phyloP scores from a whole-genome alignment of 2,888 invertebrate genomes.

The Morpho achilles region DNA sequence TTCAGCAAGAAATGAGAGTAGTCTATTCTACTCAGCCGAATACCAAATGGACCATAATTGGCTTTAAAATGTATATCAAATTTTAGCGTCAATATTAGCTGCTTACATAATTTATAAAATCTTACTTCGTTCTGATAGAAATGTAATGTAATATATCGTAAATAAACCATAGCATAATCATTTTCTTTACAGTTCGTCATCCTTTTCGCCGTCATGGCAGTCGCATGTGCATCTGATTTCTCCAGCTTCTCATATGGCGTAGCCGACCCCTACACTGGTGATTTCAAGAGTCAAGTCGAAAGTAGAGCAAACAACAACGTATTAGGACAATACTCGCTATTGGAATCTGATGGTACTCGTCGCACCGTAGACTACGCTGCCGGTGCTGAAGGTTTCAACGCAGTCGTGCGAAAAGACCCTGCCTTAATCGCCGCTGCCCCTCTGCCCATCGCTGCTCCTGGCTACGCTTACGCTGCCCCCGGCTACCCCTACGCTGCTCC shows the following conservation, averaged over 20 bases:
- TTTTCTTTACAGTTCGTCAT: slow-evolving; percentile 45
- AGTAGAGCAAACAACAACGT: slow-evolving; percentile 70
- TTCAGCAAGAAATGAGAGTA: no score
- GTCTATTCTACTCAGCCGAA: no score
- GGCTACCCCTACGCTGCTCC: slow-evolving; percentile 30
- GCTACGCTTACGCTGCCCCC: slow-evolving; percentile 25
- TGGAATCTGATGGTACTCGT: slow-evolving; percentile 46
- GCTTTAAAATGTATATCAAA: no score
- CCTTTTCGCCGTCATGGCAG: slow-evolving; percentile 48
- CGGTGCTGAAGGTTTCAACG: slow-evolving; percentile 76
- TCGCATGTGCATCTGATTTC: slow-evolving; percentile 39
- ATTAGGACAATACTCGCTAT: slow-evolving; percentile 74
- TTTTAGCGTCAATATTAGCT: no score
- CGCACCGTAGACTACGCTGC: slow-evolving; percentile 79
- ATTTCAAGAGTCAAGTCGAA: slow-evolving; percentile 76
- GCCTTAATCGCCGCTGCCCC: slow-evolving; percentile 46
- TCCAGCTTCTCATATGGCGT: slow-evolving; percentile 76
- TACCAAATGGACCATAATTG: no score
- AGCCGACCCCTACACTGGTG: slow-evolving; percentile 60
- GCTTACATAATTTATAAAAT: no score
- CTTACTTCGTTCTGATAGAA: no score
- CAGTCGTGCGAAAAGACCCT: slow-evolving; percentile 74
- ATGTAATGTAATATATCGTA: no score
- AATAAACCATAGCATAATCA: no score
- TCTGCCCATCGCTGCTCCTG: slow-evolving; percentile 1